Base-by-base conservation (phyloP, 2,888 invertebrate genomes). In the Euclidia mi region DNA sequence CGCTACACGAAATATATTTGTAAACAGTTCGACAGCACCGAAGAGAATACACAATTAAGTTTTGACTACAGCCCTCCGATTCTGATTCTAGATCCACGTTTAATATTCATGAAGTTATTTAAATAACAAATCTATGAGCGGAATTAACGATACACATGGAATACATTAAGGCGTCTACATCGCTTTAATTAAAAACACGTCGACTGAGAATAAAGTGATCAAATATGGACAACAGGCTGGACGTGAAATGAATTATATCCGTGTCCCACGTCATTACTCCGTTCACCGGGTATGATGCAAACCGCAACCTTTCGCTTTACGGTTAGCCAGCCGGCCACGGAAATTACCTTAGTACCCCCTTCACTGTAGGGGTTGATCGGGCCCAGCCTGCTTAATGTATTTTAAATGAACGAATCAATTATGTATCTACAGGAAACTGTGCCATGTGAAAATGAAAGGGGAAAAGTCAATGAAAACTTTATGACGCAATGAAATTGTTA, bases 371-470 rank as follows among this genome's bases (percentile, higher is more conserved):
- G 76, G 65, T 76, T 77, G 78, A 83, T 88, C 82, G 80, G 81
- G 79, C 76, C 72, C 78, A 57, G 77, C 70, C 66, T 73, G 66
- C 78, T 82, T 89, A 89, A 89, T 91, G 87, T 89, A 89, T 89
- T 88, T 90, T 90, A 87, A 88, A 91, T 87, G 84, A 86, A 85
- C 73, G 73, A 81, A 85, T 89, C 82, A 85, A 87, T 88, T 88
- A 89, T 89, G 79, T 79, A 88, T 73, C 71, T 61, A 78, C 66
- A 62, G 68, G 75, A 76, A 81, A 78, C 72, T 69, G 77, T 73
- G 71, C 71, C 71, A 79, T 71, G 69, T 81, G 81, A 82, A 85
- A 87, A 84, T 82, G 79, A 83, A 86, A 84, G 75, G 74, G 82
- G 71, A 66, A 78, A 74, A 71, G 70, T 65, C 66, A 65, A 59